Base-by-base conservation (phyloP, 2,113 vertebrate genomes). In the Cinclus cinclus region DNA sequence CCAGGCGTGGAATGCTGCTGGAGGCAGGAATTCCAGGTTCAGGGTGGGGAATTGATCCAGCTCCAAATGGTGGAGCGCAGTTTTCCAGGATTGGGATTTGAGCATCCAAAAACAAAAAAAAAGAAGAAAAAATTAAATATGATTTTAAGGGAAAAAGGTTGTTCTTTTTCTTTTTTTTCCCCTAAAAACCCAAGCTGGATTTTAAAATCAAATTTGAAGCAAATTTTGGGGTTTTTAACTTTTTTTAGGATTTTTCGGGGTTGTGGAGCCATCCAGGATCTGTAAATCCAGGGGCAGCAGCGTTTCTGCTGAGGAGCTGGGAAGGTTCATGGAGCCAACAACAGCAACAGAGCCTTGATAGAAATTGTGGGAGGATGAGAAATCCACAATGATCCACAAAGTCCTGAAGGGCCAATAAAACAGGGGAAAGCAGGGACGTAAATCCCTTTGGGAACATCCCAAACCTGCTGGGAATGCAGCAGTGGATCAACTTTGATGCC, bases 21-120 rank as follows among this genome's bases (percentile, higher is more conserved):
- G 70, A n/a, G 55, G 2, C 1, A 2, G 80, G 50, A 70, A 42
- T n/a, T 53, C 31, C 10, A 4, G 11, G 0, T 69, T 63, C 6
- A 2, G 31, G 33, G n/a, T 14, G 28, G 46, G 82, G 64, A 37
- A 37, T 47, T 23, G 28, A n/a, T 35, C 31, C 3, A 0, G 20
- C 39, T 12, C 15, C 11, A 2, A 42, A 58, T 20, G 25, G 25
- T 0, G 0, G 31, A 35, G 35, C 0, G 1, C 1, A 0, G 10
- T 15, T 59, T 77, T 59, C 53, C 37, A 50, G 37, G 20, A 14
- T 6, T 13, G 35, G 58, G 58, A 41, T 63, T 33, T 4, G 12
- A 70, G 39, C 35, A 13, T 14, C 30, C 25, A 8, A 7, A 49
- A 24, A 23, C 22, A 49, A 49, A 13, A 59, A 30, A 13, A 27